These are phyloP conservation scores for Platyura marginata DNA, from an alignment of 1,140 invertebrate genomes.

Conservation along the genomic window DNA sequence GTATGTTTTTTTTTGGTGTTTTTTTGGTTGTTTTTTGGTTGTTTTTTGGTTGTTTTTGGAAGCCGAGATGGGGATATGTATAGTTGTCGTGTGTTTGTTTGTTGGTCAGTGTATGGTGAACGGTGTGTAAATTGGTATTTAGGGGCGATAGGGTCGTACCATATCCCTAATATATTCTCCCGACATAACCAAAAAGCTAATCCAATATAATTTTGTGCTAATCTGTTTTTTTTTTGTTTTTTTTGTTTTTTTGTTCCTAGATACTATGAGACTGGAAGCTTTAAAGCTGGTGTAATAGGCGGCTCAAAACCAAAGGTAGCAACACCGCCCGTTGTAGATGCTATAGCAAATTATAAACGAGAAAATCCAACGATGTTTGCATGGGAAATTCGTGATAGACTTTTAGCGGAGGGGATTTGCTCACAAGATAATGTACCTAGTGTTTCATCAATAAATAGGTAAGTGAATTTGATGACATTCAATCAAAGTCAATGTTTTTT, in stretches of 20 bases:
- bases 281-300: slow-evolving; percentile 96
- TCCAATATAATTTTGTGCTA: not conserved
- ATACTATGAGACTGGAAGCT: slow-evolving; percentile 97
- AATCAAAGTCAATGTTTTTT: not conserved
- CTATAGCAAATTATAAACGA: slow-evolving; percentile 94
- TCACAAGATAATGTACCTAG: slow-evolving; percentile 97
- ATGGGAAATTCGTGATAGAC: slow-evolving; percentile 96
- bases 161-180: not conserved
- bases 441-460: slow-evolving; percentile 98
- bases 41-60: no score
- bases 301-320: slow-evolving; percentile 99
- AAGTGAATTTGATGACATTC: slow-evolving; percentile 22
- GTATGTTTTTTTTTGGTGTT: no score
- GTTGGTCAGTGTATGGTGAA: no score
- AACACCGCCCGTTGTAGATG: slow-evolving; percentile 94
- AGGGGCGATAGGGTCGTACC: no score
- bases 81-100: no score
- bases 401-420: slow-evolving; percentile 92
- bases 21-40: no score
- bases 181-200: not conserved
- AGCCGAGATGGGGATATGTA: no score
- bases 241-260: slow-evolving; percentile 29
- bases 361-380: slow-evolving; percentile 99
- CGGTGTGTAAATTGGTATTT: no score
- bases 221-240: not conserved